Conservation (phyloP, 1,140 invertebrate species). For the Apocrypta bakeri region DNA sequence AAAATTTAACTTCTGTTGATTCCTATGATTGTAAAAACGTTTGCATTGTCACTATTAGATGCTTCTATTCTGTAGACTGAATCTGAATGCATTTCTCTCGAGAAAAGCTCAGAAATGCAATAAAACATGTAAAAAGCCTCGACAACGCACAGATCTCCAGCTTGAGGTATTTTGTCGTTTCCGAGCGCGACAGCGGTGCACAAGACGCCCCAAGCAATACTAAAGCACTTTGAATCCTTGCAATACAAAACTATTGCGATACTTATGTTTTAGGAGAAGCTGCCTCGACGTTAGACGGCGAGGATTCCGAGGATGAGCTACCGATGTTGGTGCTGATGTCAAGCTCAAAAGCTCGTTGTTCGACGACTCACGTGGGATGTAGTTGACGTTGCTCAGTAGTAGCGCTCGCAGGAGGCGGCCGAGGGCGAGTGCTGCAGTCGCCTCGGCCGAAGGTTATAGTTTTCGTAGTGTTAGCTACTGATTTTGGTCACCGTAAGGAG, state of each 20-base stretch:
- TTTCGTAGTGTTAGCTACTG: neutral
- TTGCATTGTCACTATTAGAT: too few species aligned
- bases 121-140: too few species aligned
- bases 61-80: too few species aligned
- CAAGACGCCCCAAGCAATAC: too few species aligned
- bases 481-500: neutral
- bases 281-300: slow-evolving; percentile 1
- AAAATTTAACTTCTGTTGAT: too few species aligned
- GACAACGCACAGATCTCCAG: too few species aligned
- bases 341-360: neutral
- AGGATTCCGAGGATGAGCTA: slow-evolving; percentile 58
- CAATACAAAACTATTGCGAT: neutral
- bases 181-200: too few species aligned
- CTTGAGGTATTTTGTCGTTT: too few species aligned
- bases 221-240: too few species aligned
- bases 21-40: too few species aligned
- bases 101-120: too few species aligned
- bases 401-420: slow-evolving; percentile 53
- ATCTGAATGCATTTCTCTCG: too few species aligned
- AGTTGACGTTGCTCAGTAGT: slow-evolving; percentile 70
- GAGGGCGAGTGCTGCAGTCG: slow-evolving; percentile 50
- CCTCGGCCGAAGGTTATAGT: slow-evolving; percentile 13
- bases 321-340: slow-evolving; percentile 53
- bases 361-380: slow-evolving; percentile 67
- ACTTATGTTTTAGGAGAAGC: neutral